Evolutionary conservation across 1,140 invertebrate genomes (phyloP).

Genomic region (Drosophila ficusphila): DNA sequence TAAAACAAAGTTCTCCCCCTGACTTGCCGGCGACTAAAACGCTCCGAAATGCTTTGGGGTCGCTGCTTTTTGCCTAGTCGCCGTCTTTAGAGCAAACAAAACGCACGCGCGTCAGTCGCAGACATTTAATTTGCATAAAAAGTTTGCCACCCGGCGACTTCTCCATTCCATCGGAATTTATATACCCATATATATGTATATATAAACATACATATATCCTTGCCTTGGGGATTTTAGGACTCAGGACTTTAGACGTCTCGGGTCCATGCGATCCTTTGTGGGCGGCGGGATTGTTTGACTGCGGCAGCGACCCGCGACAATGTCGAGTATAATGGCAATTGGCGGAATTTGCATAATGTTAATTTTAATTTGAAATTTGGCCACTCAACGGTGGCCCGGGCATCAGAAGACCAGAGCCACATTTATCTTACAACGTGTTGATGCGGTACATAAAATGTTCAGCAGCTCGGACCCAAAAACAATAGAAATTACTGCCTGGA

Average conservation of each 20-base stretch:
- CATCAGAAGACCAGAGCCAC: constrained; percentile 28
- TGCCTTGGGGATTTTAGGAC: not conserved
- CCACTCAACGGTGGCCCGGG: constrained; percentile 66
- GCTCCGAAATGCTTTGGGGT: constrained; percentile 25
- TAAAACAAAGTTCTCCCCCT: constrained; percentile 57
- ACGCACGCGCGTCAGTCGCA: constrained; percentile 74
- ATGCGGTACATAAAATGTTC: constrained; percentile 72
- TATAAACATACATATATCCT: too few species aligned
- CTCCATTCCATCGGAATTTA: not conserved
- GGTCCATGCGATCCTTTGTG: constrained; percentile 41
- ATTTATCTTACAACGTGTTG: constrained; percentile 76
- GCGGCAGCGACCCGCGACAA: constrained; percentile 69
- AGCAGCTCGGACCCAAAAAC: constrained; percentile 15
- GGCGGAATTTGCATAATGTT: constrained; percentile 78
- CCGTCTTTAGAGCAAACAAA: constrained; percentile 73
- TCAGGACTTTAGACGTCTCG: not conserved
- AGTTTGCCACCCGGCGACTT: constrained; percentile 57
- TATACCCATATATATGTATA: too few species aligned
- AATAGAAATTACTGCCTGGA: constrained; percentile 8
- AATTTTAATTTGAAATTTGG: constrained; percentile 81
- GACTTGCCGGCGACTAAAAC: constrained; percentile 12
- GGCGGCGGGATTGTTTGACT: constrained; percentile 71
- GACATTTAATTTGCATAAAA: constrained; percentile 82
- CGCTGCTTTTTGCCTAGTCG: constrained; percentile 22
- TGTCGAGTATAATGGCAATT: constrained; percentile 45